Base-by-base conservation (phyloP, 1,140 invertebrate genomes). In the Trichogramma pretiosum region DNA sequence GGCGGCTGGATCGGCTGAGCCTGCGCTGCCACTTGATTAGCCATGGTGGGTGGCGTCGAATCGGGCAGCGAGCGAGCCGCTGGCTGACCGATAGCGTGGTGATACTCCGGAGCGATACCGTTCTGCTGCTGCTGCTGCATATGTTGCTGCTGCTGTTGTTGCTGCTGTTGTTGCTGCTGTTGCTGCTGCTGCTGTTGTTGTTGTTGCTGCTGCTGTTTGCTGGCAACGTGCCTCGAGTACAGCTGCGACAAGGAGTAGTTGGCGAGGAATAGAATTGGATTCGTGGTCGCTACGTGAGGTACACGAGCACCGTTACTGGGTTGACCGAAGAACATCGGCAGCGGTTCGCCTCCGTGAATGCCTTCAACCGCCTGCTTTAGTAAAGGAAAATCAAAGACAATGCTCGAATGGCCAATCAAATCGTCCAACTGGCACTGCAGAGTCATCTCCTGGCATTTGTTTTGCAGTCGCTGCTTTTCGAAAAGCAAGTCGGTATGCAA, bases 181-280 rank as follows among this genome's bases (percentile, higher is more conserved):
- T 11, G 24, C 24, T 5, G 5, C 5, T 5, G 5, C 24, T 5
- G 5, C 24, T 28, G 5, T 23, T 70, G 70, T n/a, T n/a, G n/a
- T n/a, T n/a, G n/a, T n/a, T n/a, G n/a, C n/a, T n/a, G n/a, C 35
- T 73, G 68, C 51, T 77, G 77, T 55, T 80, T 79, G 38, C 74
- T 73, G 2, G 81, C 55, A 3, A 82, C 72, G 55, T 84, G 80
- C 30, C 81, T 74, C 26, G 81, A 78, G 63, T 83, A 85, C n/a
- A 85, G 62, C 55, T 82, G 79, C 5, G 80, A 80, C 75, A 79
- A 82, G 61, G 80, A 85, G 53, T 83, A 84, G 55, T 84, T 85
- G 3, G 82, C 81, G 19, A 86, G 72, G 57, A 85, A 81, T 23
- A 85, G 64, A 32, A 85, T 76, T 2, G 82, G 81, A 54, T 79